phyloP scores from a whole-genome alignment of 2,888 invertebrate genomes.

The Pollenia griseotomentosa region DNA sequence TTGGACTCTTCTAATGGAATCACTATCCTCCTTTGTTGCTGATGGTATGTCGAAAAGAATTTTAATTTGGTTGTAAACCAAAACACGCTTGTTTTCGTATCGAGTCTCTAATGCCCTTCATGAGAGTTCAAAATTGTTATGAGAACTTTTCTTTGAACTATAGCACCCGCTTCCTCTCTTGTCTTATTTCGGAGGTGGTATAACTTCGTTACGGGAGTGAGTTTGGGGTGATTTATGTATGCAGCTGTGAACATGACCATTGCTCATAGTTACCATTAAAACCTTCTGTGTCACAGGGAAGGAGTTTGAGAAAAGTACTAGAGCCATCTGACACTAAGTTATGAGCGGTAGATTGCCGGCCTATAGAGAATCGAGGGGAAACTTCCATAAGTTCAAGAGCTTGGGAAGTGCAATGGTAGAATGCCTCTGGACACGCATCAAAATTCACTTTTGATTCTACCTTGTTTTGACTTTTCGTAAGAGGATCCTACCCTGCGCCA shows the following conservation, averaged over 20 bases:
- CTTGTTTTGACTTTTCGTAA: no score
- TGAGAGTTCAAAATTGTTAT: background rate
- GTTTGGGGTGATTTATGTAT: background rate
- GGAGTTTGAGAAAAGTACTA: background rate
- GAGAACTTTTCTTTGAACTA: background rate
- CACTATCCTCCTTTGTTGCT: background rate
- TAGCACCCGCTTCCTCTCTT: background rate
- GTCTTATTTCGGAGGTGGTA: no score
- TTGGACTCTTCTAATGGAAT: background rate
- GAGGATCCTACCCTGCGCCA: no score
- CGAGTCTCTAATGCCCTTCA: background rate
- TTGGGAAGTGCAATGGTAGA: no score
- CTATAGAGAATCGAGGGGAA: no score
- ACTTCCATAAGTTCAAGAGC: no score
- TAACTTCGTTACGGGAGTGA: no score
- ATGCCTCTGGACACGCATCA: no score
- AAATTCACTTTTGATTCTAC: no score
- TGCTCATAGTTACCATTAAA: conserved; percentile 12
- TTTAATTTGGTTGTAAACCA: conserved; percentile 10
- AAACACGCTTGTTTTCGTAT: conserved; percentile 10
- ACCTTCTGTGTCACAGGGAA: conserved; percentile 5
- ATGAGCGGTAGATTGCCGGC: no score
- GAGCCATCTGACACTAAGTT: no score
- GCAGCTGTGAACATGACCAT: background rate
- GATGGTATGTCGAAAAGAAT: conserved; percentile 3